phyloP scores from a whole-genome alignment of 2,797 vertebrate genomes.

The Chaetodon trifasciatus region DNA sequence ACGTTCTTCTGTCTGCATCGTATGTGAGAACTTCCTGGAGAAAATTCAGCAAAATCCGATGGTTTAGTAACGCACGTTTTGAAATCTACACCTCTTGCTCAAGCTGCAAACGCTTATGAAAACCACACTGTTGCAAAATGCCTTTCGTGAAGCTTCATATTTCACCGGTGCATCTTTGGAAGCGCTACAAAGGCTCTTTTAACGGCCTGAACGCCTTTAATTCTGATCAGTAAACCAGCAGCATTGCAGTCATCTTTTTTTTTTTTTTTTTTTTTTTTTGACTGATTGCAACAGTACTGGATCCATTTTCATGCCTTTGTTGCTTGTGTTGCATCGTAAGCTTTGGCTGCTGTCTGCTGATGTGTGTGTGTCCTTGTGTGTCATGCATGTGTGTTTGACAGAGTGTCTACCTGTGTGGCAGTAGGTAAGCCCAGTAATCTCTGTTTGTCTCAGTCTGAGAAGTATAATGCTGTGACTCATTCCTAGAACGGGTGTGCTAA shows the following conservation, averaged over 20 bases:
- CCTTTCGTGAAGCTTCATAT: not conserved
- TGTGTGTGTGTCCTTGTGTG: conserved; percentile 43
- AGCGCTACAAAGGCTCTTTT: not conserved
- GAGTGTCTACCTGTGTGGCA: conserved; percentile 81
- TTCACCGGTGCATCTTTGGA: not conserved
- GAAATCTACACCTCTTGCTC: conserved; percentile 26
- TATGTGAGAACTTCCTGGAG: not conserved
- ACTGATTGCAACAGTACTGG: conserved; percentile 45
- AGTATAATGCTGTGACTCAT: conserved; percentile 79
- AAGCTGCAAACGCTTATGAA: conserved; percentile 1
- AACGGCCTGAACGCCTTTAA: not conserved
- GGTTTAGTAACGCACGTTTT: conserved; percentile 14
- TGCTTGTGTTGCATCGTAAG: conserved; percentile 61
- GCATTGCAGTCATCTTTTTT: not conserved
- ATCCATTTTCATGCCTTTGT: conserved; percentile 41
- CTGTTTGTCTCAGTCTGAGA: conserved; percentile 83
- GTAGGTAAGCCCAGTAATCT: conserved; percentile 79
- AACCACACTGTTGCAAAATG: conserved; percentile 20
- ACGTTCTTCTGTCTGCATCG: not conserved
- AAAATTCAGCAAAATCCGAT: not conserved
- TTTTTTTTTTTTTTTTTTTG: conserved; percentile 11
- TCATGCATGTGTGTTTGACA: conserved; percentile 65
- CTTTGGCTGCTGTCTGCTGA: conserved; percentile 62
- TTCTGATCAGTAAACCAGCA: conserved; percentile 2
- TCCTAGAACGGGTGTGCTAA: conserved; percentile 66